Conservation (phyloP, 2,113 vertebrate genomes). For the Pseudopipra pipra region DNA sequence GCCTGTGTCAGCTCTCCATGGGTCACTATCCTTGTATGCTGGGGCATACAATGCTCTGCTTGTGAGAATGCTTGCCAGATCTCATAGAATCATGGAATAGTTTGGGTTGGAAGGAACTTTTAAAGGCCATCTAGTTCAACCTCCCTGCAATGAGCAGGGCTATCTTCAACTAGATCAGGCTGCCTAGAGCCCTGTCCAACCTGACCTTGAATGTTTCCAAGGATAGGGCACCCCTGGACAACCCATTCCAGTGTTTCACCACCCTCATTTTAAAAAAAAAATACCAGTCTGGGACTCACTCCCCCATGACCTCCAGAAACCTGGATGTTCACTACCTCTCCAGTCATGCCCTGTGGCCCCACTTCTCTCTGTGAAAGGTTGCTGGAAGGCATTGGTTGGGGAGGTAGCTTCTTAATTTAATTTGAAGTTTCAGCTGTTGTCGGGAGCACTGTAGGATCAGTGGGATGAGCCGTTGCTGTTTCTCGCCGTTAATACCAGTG, state of each 20-base stretch:
- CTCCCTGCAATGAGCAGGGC: neutral
- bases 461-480: neutral
- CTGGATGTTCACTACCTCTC: neutral
- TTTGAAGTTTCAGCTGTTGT: neutral
- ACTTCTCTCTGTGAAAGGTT: neutral
- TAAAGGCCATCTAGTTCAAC: neutral
- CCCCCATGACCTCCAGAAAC: neutral
- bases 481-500: neutral
- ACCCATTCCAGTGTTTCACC: neutral
- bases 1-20: neutral
- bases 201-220: neutral
- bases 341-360: neutral
- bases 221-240: neutral
- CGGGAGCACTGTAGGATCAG: neutral
- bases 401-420: neutral
- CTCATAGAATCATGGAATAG: neutral
- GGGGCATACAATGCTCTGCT: neutral
- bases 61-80: neutral
- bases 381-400: neutral
- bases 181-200: neutral
- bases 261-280: neutral
- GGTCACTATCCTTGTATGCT: neutral
- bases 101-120: neutral
- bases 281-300: neutral
- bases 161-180: neutral